Base-by-base conservation (phyloP, 23 tunicate species). In the Halocynthia roretzi region DNA sequence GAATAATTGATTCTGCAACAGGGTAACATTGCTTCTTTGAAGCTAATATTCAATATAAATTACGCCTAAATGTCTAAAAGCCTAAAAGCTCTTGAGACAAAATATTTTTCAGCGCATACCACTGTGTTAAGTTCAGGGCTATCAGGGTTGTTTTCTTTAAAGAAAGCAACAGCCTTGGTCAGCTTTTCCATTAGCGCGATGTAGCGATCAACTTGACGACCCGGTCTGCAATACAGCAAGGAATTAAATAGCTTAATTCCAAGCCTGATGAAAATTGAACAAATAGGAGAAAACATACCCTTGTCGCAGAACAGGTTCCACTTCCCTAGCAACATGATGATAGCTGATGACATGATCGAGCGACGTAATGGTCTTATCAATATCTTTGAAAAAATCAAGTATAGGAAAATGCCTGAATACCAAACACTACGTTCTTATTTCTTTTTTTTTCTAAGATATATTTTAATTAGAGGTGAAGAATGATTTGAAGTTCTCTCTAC, bases 121-220 rank as follows among this genome's bases (percentile, higher is more conserved):
- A 96, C 99, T 21, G 74, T 83, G 65, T 96, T 90, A 18, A 96
- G 70, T 80, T 96, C 99, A 0, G 93, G 96, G 56, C 93, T 85
- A 78, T 83, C 99, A 20, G 99, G 99, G 60, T 86, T 96, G 76
- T 96, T 96, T 79, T 89, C 92, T 6, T 87, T 80, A 70, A 96
- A 96, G 71, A 96, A 96, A 21, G 22, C 56, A 21, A 89, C 86
- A 8, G 99, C 93, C 54, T 89, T 57, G 44, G 31, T 55, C 66
- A 96, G 71, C 14, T 85, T 86, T 53, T 74, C 86, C 99, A 96
- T 85, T 71, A 85, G 71, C 71, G 71, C 77, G 20, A 96, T 68
- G 75, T 85, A 96, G 17, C 63, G 60, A 31, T 83, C 86, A 14
- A 93, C 88, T 56, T 87, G 87, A 15, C 94, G 81, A 65, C 80